Conservation (phyloP, 2,113 vertebrate species). For the Corvus hawaiiensis region DNA sequence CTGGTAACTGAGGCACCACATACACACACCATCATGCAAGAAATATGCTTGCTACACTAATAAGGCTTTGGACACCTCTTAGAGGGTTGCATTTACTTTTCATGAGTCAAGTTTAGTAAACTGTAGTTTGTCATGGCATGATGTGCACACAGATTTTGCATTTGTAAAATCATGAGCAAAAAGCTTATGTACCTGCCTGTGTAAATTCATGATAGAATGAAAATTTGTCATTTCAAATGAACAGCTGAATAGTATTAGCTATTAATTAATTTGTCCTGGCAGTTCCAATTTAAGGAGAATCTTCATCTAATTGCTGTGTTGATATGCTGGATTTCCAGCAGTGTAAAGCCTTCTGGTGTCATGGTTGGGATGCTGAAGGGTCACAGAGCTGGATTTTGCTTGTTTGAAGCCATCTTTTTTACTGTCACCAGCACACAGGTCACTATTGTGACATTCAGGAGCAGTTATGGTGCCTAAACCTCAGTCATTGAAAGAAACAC, state of each 20-base stretch:
- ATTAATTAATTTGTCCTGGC: not conserved
- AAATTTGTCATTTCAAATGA: not conserved
- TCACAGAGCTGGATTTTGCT: not conserved
- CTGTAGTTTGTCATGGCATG: not conserved
- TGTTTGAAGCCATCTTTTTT: not conserved
- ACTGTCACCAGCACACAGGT: not conserved
- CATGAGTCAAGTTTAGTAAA: not conserved
- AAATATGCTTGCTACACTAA: not conserved
- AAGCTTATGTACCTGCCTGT: not conserved
- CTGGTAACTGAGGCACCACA: not conserved
- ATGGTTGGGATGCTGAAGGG: not conserved
- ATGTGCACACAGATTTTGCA: not conserved
- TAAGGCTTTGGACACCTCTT: not conserved
- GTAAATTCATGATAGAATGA: not conserved
- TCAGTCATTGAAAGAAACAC: not conserved
- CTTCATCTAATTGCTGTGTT: not conserved
- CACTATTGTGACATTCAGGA: not conserved
- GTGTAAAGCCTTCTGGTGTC: not conserved
- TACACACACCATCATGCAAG: not conserved
- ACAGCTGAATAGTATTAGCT: not conserved
- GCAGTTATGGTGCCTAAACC: not conserved
- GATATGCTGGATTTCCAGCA: not conserved
- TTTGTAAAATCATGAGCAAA: not conserved
- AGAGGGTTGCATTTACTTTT: not conserved
- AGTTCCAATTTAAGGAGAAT: not conserved